Evolutionary conservation across 2,888 invertebrate species (phyloP).

Genomic region (Stenoptilia bipunctidactyla): DNA sequence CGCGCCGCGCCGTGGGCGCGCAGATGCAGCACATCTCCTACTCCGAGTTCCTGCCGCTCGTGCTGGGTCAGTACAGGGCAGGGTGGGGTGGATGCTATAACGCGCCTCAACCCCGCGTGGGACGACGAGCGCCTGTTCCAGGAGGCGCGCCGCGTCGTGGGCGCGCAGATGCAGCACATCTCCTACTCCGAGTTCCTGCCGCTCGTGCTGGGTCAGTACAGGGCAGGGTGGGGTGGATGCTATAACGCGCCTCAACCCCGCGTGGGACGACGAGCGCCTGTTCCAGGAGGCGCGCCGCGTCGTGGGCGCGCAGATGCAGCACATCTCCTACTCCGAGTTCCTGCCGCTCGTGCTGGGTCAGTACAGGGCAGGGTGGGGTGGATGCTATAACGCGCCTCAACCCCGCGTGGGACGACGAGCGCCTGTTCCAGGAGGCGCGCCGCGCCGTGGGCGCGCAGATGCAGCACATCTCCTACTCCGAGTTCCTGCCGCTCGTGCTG

Average conservation of each 20-base stretch:
- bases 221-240: too few relatives aligned
- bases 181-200: slow-evolving; percentile 88
- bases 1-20: slow-evolving; percentile 82
- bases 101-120: slow-evolving; percentile 80
- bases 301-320: slow-evolving; percentile 86
- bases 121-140: slow-evolving; percentile 82
- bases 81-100: too few relatives aligned
- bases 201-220: slow-evolving; percentile 78
- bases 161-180: slow-evolving; percentile 89
- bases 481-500: slow-evolving; percentile 84
- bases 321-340: slow-evolving; percentile 88
- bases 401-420: slow-evolving; percentile 85
- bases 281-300: slow-evolving; percentile 86
- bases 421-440: slow-evolving; percentile 81
- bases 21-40: slow-evolving; percentile 91
- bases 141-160: slow-evolving; percentile 82
- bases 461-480: slow-evolving; percentile 88
- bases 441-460: slow-evolving; percentile 85
- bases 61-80: slow-evolving; percentile 82
- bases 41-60: slow-evolving; percentile 82
- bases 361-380: too few relatives aligned
- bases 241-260: slow-evolving; percentile 76
- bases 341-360: slow-evolving; percentile 81
- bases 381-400: slow-evolving; percentile 76
- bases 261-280: slow-evolving; percentile 83